These are phyloP conservation scores for Bombus sylvicola DNA, from an alignment of 1,140 invertebrate genomes.

Conservation along the genomic window DNA sequence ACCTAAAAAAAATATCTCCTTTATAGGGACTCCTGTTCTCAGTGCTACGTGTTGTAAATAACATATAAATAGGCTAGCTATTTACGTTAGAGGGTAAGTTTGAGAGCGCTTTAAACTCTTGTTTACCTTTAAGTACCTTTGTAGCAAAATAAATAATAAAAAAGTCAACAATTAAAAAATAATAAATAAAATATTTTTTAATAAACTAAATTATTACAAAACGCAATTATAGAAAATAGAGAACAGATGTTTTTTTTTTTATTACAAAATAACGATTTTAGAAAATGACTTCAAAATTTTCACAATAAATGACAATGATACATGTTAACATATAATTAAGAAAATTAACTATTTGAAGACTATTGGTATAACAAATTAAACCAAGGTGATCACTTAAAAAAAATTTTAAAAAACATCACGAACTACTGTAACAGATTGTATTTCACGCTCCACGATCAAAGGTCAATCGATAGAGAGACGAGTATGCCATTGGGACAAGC, in stretches of 20 bases:
- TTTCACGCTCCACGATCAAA: constrained; percentile 57
- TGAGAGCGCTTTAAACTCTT: neutral
- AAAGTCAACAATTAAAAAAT: neutral
- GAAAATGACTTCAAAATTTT: neutral
- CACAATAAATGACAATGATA: neutral
- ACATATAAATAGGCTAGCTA: constrained; percentile 35
- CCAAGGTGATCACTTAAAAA: neutral
- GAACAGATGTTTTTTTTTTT: neutral
- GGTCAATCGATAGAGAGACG: constrained; percentile 29
- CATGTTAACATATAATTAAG: neutral
- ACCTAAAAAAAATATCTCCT: neutral
- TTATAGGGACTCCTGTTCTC: too few species aligned
- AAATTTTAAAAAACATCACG: neutral
- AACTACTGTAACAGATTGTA: constrained; percentile 24
- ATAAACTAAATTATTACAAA: neutral
- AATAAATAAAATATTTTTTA: neutral
- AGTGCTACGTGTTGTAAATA: constrained; percentile 15
- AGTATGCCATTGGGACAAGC: constrained; percentile 8
- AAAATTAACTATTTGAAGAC: neutral
- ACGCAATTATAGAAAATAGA: neutral
- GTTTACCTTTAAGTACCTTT: neutral
- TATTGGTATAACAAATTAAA: neutral
- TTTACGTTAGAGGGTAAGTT: constrained; percentile 1
- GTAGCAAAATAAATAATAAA: neutral
- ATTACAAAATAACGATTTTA: neutral